These are phyloP conservation scores for Sandelia bainsii DNA, from an alignment of 2,797 vertebrate species.

Conservation along the genomic window DNA sequence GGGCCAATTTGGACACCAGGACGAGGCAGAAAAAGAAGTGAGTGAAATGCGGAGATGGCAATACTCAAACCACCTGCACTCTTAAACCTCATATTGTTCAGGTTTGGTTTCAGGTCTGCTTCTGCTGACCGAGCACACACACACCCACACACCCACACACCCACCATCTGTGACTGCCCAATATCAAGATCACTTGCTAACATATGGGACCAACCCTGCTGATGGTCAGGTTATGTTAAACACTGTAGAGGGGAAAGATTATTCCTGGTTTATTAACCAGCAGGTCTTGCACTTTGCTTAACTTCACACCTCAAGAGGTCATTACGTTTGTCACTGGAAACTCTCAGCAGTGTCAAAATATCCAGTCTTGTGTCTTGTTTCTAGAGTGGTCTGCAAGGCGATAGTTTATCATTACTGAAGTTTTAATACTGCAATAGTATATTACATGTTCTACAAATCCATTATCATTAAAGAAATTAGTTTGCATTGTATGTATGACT, in stretches of 20 bases:
- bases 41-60: slow-evolving; percentile 16
- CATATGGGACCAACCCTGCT: slow-evolving; percentile 32
- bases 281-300: neutral
- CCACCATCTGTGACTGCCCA: slow-evolving; percentile 46
- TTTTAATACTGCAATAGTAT: neutral
- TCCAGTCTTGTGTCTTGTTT: neutral
- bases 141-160: slow-evolving; percentile 26
- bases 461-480: neutral
- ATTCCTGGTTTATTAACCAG: slow-evolving; percentile 26
- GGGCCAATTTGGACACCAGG: slow-evolving; percentile 27
- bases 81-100: slow-evolving; percentile 32
- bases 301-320: neutral
- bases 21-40: slow-evolving; percentile 1
- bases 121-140: slow-evolving; percentile 52
- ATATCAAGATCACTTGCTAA: slow-evolving; percentile 30
- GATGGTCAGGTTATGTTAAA: slow-evolving; percentile 36
- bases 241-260: neutral
- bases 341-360: neutral
- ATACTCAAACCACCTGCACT: slow-evolving; percentile 2
- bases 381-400: no score
- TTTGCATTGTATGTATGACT: neutral
- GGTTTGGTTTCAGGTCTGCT: slow-evolving; percentile 32
- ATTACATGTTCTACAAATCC: neutral
- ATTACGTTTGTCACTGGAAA: neutral
- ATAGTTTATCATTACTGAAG: no score